phyloP scores from a whole-genome alignment of 2,888 invertebrate species.

The Trissolcus japonicus region DNA sequence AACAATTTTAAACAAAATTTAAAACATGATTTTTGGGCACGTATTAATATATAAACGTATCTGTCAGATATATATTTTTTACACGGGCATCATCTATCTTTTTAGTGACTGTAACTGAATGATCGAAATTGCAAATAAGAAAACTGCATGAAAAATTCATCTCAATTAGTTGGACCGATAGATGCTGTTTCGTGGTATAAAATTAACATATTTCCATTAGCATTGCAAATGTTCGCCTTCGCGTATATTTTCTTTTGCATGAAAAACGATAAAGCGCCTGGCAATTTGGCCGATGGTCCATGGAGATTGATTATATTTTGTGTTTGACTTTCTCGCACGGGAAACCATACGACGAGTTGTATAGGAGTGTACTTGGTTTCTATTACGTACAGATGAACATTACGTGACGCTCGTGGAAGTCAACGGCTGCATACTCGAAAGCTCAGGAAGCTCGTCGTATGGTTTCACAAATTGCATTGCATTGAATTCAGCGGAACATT shows the following conservation, averaged over 20 bases:
- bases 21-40: no score
- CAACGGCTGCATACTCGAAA: slow-evolving; percentile 26
- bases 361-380: slow-evolving; percentile 20
- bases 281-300: background rate
- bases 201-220: slow-evolving; percentile 17
- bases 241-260: background rate
- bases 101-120: no score
- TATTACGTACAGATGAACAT: slow-evolving; percentile 40
- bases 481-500: slow-evolving; percentile 48
- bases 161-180: slow-evolving; percentile 9
- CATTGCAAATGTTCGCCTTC: slow-evolving; percentile 6
- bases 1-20: no score
- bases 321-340: slow-evolving; percentile 22
- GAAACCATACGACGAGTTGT: slow-evolving; percentile 22
- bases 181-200: background rate
- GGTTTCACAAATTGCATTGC: slow-evolving; percentile 51
- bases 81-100: no score
- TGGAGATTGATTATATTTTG: slow-evolving; percentile 20
- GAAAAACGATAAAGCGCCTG: slow-evolving; percentile 2
- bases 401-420: slow-evolving; percentile 14
- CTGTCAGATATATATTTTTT: no score
- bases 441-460: slow-evolving; percentile 45
- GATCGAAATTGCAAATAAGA: background rate
- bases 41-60: no score
- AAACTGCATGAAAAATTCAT: background rate